Evolutionary conservation across 2,797 vertebrate genomes (phyloP).

Genomic region (Phaenicophaeus curvirostris): DNA sequence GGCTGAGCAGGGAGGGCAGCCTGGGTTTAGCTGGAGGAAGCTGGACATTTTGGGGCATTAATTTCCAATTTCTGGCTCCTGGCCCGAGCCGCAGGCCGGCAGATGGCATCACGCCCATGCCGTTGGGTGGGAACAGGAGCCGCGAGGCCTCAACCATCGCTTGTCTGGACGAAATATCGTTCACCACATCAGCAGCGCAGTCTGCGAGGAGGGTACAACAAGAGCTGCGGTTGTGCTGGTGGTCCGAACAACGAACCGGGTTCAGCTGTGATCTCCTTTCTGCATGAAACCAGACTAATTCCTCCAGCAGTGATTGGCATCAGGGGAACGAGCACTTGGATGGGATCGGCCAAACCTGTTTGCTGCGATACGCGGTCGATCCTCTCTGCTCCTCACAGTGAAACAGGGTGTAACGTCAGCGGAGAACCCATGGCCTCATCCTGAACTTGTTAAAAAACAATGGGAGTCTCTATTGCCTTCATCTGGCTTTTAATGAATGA

Average conservation of each 20-base stretch:
- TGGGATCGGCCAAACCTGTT: neutral
- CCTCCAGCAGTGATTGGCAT: neutral
- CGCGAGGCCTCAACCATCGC: neutral
- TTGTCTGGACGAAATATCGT: neutral
- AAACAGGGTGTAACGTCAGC: neutral
- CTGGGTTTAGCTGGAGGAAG: neutral
- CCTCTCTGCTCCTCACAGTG: neutral
- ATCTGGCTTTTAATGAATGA: conserved; percentile 66
- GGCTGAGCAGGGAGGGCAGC: neutral
- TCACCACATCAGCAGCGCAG: accelerated
- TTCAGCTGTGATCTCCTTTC: neutral
- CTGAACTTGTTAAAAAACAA: conserved; percentile 55
- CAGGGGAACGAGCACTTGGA: accelerated
- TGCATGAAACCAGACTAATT: accelerated
- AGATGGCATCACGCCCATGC: conserved; percentile 46
- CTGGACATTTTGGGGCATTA: neutral
- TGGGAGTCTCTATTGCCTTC: conserved; percentile 57
- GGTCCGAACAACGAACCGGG: accelerated
- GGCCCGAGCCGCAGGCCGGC: neutral
- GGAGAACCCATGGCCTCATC: neutral
- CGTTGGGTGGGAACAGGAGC: neutral
- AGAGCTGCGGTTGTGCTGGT: accelerated
- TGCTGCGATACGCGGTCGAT: accelerated
- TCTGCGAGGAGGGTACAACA: neutral
- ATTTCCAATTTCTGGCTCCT: accelerated